These are phyloP conservation scores for Blastobasis lacticolella DNA, from an alignment of 2,888 invertebrate species.

Conservation along the genomic window DNA sequence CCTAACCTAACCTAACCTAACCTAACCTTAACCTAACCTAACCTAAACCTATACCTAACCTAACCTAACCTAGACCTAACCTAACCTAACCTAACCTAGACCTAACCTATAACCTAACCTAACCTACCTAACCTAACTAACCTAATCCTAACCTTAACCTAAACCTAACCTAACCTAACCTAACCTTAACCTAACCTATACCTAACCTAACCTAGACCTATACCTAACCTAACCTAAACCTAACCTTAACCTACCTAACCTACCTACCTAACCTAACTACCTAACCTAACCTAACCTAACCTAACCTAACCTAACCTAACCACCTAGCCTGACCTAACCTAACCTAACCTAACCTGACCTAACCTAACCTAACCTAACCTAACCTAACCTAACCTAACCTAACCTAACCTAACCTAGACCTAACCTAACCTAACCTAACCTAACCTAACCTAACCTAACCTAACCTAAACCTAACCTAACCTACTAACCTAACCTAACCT, in stretches of 20 bases:
- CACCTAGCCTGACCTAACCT: constrained; percentile 7
- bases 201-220: constrained; percentile 13
- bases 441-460: too few species aligned
- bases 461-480: too few species aligned
- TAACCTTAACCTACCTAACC: constrained; percentile 11
- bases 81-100: not conserved
- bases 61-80: constrained; percentile 1
- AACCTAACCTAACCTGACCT: constrained; percentile 1
- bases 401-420: constrained; percentile 1
- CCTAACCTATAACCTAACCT: too few species aligned
- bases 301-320: constrained; percentile 9
- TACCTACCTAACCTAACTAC: constrained; percentile 9
- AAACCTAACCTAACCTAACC: constrained; percentile 14
- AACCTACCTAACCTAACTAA: constrained; percentile 1
- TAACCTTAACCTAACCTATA: constrained; percentile 13
- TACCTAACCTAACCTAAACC: constrained; percentile 16
- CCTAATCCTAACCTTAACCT: too few species aligned
- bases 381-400: constrained; percentile 1
- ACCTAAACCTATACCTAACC: too few species aligned
- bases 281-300: constrained; percentile 9
- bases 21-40: not conserved
- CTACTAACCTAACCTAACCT: too few species aligned
- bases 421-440: constrained; percentile 6
- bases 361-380: constrained; percentile 1
- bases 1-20: constrained; percentile 8